Conservation (phyloP, 2,888 invertebrate species). For the Macrophya annulata region DNA sequence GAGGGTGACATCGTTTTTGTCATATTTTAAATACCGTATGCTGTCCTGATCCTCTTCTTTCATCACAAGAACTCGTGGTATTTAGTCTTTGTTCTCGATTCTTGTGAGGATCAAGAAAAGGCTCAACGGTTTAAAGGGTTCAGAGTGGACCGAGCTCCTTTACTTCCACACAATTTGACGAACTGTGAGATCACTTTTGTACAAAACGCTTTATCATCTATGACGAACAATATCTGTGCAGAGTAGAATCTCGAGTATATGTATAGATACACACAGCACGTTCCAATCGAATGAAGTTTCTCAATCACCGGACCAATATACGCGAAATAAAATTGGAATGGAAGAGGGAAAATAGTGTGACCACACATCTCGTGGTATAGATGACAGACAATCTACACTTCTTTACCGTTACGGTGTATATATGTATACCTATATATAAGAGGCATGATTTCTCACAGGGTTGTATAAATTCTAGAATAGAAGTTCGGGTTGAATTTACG, state of each 20-base stretch:
- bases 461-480: constrained; percentile 26
- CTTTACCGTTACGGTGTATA: background rate
- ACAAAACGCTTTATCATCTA: background rate
- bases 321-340: background rate
- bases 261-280: background rate
- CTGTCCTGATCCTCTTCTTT: background rate
- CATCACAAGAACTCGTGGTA: background rate
- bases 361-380: background rate
- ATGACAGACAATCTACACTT: constrained; percentile 9
- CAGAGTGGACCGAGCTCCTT: background rate
- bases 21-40: background rate
- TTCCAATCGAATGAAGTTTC: background rate
- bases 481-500: background rate
- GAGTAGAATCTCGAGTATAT: background rate
- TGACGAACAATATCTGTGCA: background rate
- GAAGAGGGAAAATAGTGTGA: background rate
- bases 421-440: background rate
- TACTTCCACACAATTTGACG: background rate
- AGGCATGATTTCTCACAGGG: constrained; percentile 28
- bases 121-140: background rate
- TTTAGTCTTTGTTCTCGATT: background rate
- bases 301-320: background rate
- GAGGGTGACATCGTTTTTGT: background rate
- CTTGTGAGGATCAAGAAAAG: background rate
- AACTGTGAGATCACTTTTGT: background rate